phyloP scores from a whole-genome alignment of 2,888 invertebrate genomes.

The Parapristionchus giblindavisi region DNA sequence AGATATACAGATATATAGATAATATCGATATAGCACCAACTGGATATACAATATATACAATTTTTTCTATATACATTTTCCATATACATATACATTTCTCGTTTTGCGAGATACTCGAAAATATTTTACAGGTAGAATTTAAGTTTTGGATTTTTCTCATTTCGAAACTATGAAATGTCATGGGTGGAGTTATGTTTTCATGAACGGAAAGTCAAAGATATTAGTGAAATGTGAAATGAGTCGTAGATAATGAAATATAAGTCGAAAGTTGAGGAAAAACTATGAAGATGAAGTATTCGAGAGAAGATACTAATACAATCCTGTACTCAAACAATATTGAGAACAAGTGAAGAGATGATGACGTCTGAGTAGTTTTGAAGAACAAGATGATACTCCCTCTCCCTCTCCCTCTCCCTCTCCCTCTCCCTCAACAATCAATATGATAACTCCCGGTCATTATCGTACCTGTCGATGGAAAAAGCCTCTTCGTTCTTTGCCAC shows the following conservation, averaged over 20 bases:
- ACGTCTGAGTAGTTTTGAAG: no score
- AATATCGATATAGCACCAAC: no score
- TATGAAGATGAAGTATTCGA: not conserved
- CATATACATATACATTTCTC: not conserved
- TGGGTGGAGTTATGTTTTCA: no score
- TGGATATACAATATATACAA: no score
- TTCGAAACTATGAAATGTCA: no score
- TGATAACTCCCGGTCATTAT: no score
- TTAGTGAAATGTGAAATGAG: not conserved
- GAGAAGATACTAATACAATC: no score
- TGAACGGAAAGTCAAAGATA: no score
- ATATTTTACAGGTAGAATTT: not conserved
- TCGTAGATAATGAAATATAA: not conserved
- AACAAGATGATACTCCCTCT: not conserved
- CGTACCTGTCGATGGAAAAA: constrained; percentile 35
- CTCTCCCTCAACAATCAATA: not conserved
- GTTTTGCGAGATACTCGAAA: not conserved
- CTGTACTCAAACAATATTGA: no score
- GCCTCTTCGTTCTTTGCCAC: constrained; percentile 17
- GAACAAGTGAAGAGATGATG: no score
- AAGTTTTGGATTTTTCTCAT: not conserved
- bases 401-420: not conserved
- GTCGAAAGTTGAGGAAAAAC: not conserved
- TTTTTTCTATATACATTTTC: no score
- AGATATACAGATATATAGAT: constrained; percentile 10